Conservation (phyloP, 2,888 invertebrate genomes). For the Melangyna quadrimaculata region DNA sequence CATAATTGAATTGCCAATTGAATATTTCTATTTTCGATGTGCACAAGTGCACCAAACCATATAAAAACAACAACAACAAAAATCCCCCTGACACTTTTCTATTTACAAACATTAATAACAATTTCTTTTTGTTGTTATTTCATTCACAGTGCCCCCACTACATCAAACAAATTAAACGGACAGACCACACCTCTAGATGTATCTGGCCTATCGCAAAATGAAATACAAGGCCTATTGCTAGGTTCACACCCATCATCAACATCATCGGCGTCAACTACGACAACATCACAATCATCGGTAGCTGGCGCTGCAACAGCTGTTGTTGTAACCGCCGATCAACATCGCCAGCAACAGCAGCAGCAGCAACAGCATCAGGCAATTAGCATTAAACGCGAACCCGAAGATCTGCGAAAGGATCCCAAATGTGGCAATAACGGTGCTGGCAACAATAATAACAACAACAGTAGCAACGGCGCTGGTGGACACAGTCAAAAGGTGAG, state of each 20-base stretch:
- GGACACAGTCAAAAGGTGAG: conserved; percentile 80
- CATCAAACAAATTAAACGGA: conserved; percentile 80
- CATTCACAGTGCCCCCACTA: conserved; percentile 78
- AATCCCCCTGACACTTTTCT: conserved; percentile 52
- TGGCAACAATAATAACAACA: conserved; percentile 72
- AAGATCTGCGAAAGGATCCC: conserved; percentile 81
- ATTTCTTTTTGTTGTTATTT: conserved; percentile 34
- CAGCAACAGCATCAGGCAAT: conserved; percentile 77
- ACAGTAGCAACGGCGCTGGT: conserved; percentile 72
- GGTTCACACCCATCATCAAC: conserved; percentile 81
- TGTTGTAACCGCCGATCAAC: conserved; percentile 77
- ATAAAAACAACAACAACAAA: conserved; percentile 24
- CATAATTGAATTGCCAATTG: conserved; percentile 71
- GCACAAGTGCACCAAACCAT: conserved; percentile 45
- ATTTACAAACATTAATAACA: conserved; percentile 60
- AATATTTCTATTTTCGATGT: conserved; percentile 58
- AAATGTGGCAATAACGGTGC: conserved; percentile 78
- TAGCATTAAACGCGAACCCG: conserved; percentile 81
- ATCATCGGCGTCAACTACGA: conserved; percentile 76
- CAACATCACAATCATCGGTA: conserved; percentile 79
- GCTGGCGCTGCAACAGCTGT: conserved; percentile 77
- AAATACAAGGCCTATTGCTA: conserved; percentile 82
- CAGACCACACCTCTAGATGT: conserved; percentile 82
- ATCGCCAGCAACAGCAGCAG: conserved; percentile 75
- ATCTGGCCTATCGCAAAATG: conserved; percentile 82